Conservation (phyloP, 2,888 invertebrate species). For the Tenthredo livida region DNA sequence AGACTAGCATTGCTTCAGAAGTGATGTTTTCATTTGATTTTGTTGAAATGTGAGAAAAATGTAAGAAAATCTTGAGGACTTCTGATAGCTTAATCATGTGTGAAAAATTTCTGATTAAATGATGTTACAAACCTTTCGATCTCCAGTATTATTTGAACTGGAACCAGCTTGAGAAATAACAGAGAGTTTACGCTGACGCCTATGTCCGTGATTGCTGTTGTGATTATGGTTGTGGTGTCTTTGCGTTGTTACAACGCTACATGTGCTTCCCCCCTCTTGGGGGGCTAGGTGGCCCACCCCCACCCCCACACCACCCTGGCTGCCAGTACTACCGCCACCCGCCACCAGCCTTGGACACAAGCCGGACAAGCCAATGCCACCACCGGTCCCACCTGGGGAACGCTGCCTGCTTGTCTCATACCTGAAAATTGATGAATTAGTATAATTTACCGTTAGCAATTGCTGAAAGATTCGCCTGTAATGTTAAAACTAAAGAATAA, state of each 20-base stretch:
- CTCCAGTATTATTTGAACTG: conserved; percentile 66
- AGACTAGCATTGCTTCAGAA: not conserved
- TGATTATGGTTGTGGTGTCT: conserved; percentile 69
- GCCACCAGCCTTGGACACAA: conserved; percentile 75
- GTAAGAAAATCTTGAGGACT: not conserved
- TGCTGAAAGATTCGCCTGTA: not conserved
- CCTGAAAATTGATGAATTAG: conserved; percentile 67
- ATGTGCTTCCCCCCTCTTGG: conserved; percentile 71
- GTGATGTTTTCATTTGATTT: not conserved
- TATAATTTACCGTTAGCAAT: not conserved
- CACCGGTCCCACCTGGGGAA: conserved; percentile 74
- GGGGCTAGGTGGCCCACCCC: conserved; percentile 74
- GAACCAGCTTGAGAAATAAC: conserved; percentile 70
- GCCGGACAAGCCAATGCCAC: conserved; percentile 73
- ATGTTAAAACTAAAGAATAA: not conserved
- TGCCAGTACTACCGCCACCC: conserved; percentile 70
- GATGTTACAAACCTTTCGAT: conserved; percentile 70
- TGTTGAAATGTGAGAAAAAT: not conserved
- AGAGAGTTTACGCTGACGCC: conserved; percentile 74
- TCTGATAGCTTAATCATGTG: not conserved
- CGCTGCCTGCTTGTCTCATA: conserved; percentile 77
- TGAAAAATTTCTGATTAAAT: not conserved
- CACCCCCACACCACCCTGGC: conserved; percentile 73
- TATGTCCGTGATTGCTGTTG: conserved; percentile 69
- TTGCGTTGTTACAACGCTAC: conserved; percentile 70